Conservation (phyloP, 2,888 invertebrate genomes). For the Drosophila helvetica region DNA sequence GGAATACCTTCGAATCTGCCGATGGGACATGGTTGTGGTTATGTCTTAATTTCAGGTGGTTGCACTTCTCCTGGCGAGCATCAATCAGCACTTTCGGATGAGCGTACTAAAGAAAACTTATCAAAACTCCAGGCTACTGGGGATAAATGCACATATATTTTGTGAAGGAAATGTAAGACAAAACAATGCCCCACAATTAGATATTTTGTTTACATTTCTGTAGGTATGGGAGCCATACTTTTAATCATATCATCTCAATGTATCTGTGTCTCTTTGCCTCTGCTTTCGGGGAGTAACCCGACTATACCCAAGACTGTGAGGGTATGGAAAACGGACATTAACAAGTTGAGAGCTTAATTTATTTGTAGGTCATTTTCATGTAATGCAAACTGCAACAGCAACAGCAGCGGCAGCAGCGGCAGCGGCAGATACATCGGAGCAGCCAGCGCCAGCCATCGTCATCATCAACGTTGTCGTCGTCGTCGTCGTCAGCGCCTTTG, state of each 20-base stretch:
- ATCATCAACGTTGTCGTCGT: constrained; percentile 24
- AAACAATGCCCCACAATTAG: background rate
- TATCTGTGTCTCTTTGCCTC: background rate
- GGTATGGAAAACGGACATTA: constrained; percentile 24
- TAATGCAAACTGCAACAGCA: constrained; percentile 50
- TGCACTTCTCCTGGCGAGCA: no score
- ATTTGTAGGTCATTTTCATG: constrained; percentile 75
- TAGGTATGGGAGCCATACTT: no score
- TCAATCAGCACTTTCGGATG: no score
- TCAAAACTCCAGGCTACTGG: background rate
- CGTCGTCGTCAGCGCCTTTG: constrained; percentile 36
- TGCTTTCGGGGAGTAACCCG: background rate
- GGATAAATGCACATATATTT: background rate
- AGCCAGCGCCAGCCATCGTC: background rate
- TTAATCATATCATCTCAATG: no score
- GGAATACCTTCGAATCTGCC: no score
- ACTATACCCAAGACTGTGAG: background rate
- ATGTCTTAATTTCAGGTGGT: no score
- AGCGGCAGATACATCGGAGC: background rate
- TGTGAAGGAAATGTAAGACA: no score
- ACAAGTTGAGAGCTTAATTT: constrained; percentile 52
- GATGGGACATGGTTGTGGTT: no score
- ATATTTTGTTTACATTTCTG: background rate
- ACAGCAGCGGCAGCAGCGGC: constrained; percentile 21
- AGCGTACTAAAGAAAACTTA: background rate